phyloP scores from a whole-genome alignment of 1,140 invertebrate species.

The Antheraea pernyi region DNA sequence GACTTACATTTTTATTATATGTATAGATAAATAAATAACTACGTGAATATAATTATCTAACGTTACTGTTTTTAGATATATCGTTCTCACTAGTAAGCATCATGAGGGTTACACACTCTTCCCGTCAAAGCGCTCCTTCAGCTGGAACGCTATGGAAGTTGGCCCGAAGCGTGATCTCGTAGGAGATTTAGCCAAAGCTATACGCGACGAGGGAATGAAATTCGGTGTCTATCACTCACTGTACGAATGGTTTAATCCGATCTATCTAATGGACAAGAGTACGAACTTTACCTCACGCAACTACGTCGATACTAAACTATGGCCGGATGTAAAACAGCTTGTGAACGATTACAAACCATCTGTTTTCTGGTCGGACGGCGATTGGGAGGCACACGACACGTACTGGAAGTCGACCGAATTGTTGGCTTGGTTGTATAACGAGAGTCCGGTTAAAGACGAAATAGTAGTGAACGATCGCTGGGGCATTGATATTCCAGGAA shows the following conservation, averaged over 20 bases:
- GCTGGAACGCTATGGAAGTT: constrained; percentile 94
- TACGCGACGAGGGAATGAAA: constrained; percentile 83
- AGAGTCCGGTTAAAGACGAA: constrained; percentile 94
- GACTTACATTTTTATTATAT: too few species aligned
- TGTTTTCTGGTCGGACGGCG: constrained; percentile 96
- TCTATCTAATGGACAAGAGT: constrained; percentile 88
- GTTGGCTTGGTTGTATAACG: constrained; percentile 96
- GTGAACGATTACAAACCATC: constrained; percentile 91
- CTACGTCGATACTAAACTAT: constrained; percentile 85
- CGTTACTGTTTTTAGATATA: constrained; percentile 81
- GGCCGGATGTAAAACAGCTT: constrained; percentile 88
- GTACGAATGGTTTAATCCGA: constrained; percentile 95
- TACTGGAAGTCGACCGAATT: constrained; percentile 92
- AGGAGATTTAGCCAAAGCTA: constrained; percentile 86
- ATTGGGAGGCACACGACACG: constrained; percentile 88
- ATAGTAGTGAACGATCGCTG: constrained; percentile 94
- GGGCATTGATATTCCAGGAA: constrained; percentile 88
- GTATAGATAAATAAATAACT: too few species aligned
- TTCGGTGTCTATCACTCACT: constrained; percentile 95
- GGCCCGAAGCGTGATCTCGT: constrained; percentile 92
- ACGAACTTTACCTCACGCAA: constrained; percentile 83
- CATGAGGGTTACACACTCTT: constrained; percentile 95
- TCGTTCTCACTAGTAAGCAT: constrained; percentile 96
- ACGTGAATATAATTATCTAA: too few species aligned
- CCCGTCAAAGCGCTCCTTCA: constrained; percentile 91